Percentiles rank a stretch among this genome's conserved stretches.
phyloP scores from a whole-genome alignment of 2,797 vertebrate species.

The Garrulus glandarius region DNA sequence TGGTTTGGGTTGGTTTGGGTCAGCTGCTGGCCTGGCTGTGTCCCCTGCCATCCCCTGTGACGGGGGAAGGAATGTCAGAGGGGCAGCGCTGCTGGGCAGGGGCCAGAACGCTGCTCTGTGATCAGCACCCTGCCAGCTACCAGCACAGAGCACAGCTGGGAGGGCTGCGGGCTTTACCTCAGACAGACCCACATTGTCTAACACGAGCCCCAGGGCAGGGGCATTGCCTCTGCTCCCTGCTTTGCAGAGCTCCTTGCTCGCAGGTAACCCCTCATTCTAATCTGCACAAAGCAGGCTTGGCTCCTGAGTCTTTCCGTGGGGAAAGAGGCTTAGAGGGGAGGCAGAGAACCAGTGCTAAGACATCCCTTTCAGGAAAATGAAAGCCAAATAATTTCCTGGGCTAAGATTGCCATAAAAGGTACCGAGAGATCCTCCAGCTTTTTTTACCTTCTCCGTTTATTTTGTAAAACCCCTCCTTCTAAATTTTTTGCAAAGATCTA shows the following conservation, averaged over 20 bases:
- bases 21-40: neutral
- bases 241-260: neutral
- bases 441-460: constrained; percentile 67
- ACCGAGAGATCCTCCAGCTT: constrained; percentile 57
- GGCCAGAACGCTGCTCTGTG: neutral
- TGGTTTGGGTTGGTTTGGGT: neutral
- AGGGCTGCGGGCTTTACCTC: neutral
- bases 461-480: constrained; percentile 72
- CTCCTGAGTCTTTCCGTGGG: neutral
- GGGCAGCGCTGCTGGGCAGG: neutral
- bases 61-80: neutral
- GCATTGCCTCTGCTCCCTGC: neutral
- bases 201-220: neutral
- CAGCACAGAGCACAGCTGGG: accelerated
- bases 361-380: constrained; percentile 37
- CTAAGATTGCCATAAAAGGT: constrained; percentile 56
- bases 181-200: neutral
- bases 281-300: constrained; percentile 21
- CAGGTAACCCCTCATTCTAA: constrained; percentile 20
- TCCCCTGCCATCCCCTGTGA: accelerated
- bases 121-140: neutral
- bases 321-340: constrained; percentile 10
- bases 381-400: constrained; percentile 33
- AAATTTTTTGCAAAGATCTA: constrained; percentile 79
- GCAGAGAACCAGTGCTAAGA: neutral